phyloP scores from a whole-genome alignment of 2,888 invertebrate genomes.

The Rotaria macrura region DNA sequence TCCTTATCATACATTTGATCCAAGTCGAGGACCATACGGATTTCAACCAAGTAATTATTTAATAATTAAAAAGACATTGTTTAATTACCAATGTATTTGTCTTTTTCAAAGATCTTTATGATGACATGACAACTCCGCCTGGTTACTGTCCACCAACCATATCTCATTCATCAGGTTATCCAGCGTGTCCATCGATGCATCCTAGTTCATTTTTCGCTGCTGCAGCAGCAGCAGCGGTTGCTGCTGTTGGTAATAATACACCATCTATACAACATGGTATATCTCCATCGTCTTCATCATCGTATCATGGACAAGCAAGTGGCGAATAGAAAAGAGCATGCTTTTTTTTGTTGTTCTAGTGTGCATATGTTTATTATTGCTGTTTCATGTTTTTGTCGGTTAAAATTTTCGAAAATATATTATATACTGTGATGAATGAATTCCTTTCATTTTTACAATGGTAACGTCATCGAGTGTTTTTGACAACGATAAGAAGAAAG shows the following conservation, averaged over 20 bases:
- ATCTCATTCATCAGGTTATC: not conserved
- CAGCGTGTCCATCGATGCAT: not conserved
- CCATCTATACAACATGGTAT: not conserved
- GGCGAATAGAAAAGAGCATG: not conserved
- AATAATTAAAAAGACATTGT: too few relatives aligned
- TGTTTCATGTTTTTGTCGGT: not conserved
- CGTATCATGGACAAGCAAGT: not conserved
- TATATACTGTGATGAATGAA: slow-evolving; percentile 3
- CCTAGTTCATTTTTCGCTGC: not conserved
- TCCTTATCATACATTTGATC: slow-evolving; percentile 13
- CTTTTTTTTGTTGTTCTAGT: not conserved
- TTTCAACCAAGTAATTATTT: slow-evolving; percentile 17
- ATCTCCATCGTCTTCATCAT: not conserved
- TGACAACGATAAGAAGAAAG: not conserved
- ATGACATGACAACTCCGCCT: not conserved
- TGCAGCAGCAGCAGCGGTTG: not conserved
- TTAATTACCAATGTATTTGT: not conserved
- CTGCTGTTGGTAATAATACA: not conserved
- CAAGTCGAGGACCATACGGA: not conserved
- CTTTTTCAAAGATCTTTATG: not conserved
- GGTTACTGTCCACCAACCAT: not conserved
- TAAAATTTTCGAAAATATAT: not conserved
- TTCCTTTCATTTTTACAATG: not conserved
- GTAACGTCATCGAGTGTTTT: not conserved
- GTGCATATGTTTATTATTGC: not conserved